Percentiles rank a stretch among this genome's conserved stretches.
These are phyloP conservation scores for Galemys pyrenaicus DNA, from an alignment of 2,113 vertebrate genomes.

Conservation along the genomic window DNA sequence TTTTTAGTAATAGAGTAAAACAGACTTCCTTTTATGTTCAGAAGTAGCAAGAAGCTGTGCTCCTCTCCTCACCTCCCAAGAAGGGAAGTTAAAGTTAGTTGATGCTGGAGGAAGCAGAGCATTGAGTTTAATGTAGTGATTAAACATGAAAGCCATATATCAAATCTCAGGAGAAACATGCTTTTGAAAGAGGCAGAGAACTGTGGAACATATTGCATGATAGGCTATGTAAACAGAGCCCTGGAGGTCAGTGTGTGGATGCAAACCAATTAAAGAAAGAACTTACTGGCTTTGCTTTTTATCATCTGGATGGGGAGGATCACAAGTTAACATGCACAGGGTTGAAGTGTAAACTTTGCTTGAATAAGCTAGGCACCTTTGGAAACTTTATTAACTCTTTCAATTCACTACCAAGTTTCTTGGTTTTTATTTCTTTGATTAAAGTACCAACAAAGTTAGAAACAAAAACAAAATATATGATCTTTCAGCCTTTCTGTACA, in stretches of 20 bases:
- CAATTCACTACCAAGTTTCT: not conserved
- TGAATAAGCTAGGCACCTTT: constrained; percentile 61
- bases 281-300: constrained; percentile 77
- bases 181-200: constrained; percentile 73
- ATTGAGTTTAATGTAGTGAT: constrained; percentile 76
- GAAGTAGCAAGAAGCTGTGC: constrained; percentile 56
- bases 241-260: constrained; percentile 73
- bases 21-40: constrained; percentile 75
- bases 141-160: constrained; percentile 78
- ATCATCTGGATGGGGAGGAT: constrained; percentile 64
- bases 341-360: constrained; percentile 64
- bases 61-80: constrained; percentile 66
- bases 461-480: not conserved
- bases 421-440: not conserved
- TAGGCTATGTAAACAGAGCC: constrained; percentile 79
- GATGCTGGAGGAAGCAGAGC: constrained; percentile 73
- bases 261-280: constrained; percentile 78
- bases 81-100: constrained; percentile 69
- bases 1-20: constrained; percentile 66
- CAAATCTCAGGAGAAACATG: constrained; percentile 76
- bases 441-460: constrained; percentile 5
- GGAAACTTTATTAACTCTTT: constrained; percentile 69
- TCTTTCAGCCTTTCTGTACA: not conserved
- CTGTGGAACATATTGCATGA: constrained; percentile 69
- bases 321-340: constrained; percentile 42